Evolutionary conservation across 2,888 invertebrate genomes (phyloP).

Genomic region (Osedax frankpressi): DNA sequence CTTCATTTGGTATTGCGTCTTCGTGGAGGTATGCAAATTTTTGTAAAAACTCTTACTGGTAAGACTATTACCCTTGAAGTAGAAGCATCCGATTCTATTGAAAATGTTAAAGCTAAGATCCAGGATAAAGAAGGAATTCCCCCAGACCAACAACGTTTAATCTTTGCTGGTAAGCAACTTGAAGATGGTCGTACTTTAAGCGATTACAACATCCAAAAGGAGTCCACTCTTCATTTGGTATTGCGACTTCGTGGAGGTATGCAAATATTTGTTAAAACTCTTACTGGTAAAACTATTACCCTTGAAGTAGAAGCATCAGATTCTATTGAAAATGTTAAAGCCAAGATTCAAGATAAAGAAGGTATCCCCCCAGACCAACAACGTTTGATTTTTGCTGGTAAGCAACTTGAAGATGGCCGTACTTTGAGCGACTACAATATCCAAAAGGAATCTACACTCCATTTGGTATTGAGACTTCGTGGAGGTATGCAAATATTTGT

Average conservation of each 20-base stretch:
- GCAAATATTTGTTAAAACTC: constrained; percentile 49
- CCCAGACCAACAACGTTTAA: constrained; percentile 62
- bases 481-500: constrained; percentile 31
- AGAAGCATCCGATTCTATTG: constrained; percentile 72
- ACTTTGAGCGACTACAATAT: constrained; percentile 85
- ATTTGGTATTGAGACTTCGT: constrained; percentile 74
- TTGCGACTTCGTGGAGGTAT: constrained; percentile 60
- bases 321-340: constrained; percentile 87
- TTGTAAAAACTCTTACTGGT: constrained; percentile 30
- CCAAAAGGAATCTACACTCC: constrained; percentile 86
- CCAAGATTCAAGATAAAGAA: constrained; percentile 41
- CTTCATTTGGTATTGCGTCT: constrained; percentile 79
- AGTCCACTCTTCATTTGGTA: constrained; percentile 80
- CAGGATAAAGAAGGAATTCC: constrained; percentile 47
- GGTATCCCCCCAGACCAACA: constrained; percentile 63
- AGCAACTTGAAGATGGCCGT: constrained; percentile 79
- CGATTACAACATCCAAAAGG: constrained; percentile 89
- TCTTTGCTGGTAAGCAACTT: constrained; percentile 81
- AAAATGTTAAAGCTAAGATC: constrained; percentile 67
- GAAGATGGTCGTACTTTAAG: constrained; percentile 80
- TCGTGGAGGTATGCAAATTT: constrained; percentile 47
- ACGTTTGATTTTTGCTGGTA: constrained; percentile 78
- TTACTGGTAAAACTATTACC: constrained; percentile 46
- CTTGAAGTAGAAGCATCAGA: constrained; percentile 64
- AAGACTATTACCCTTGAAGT: constrained; percentile 42